Base-by-base conservation (phyloP, 1,140 invertebrate species). In the Caenorhabditis brenneri region DNA sequence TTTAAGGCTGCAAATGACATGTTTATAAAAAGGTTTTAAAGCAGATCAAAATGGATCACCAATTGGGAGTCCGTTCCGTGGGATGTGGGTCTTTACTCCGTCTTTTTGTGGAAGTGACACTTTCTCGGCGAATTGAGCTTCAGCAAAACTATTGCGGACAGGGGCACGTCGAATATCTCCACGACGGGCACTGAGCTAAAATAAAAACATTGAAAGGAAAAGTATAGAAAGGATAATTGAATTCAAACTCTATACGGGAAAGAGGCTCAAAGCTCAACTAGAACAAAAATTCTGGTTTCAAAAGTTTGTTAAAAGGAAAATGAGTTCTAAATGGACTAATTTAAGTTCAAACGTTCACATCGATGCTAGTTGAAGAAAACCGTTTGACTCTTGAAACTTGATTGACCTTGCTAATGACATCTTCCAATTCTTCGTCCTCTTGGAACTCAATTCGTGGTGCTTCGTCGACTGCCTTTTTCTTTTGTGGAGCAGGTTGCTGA, bases 361-460 rank as follows among this genome's bases (percentile, higher is more conserved):
- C 27, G 19, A 10, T 29, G 53, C 15, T 6, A 19, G 48, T 4
- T 5, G 19, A 10, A 27, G 53, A 55, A 27, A 55, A 55, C 22
- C 53, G 19, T 42, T 46, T 74, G 65, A 74, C 79, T 80, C 48
- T 53, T 53, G 39, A n/a, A 1, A 79, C 29, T 12, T 53, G 2
- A 79, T 79, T 79, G 19, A 80, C 79, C 39, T 80, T 80, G 31
- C n/a, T 83, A n/a, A 83, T 58, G 15, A 83, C 82, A 39, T 83
- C 82, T 29, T 83, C 82, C n/a, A 83, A 49, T 10, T 83, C 78
- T 55, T 79, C 82, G 51, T 78, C 82, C 31, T 83, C 46, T 27
- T 80, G 69, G n/a, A 83, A 55, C 7, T 83, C 53, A 15, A 83
- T 33, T 65, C 81, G 46, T 74, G 65, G 36, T 4, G n/a, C 12